A percentile compares a stretch with the other conserved stretches of the same genome.
phyloP scores from a whole-genome alignment of 2,888 invertebrate genomes.

The Podabrus alpinus region DNA sequence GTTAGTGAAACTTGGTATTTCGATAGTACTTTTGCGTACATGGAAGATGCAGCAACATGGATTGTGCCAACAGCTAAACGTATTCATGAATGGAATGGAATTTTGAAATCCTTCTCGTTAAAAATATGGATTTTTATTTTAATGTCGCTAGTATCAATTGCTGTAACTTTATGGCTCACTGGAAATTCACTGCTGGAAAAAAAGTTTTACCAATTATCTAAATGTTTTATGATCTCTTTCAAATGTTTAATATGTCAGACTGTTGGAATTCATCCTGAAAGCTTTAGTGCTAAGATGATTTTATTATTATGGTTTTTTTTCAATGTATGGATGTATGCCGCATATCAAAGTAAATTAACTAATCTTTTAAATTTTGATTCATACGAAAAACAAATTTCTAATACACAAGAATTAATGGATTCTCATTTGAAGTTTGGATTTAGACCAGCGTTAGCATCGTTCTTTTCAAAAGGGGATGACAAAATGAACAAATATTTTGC shows the following conservation, averaged over 20 bases:
- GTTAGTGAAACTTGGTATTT: not conserved
- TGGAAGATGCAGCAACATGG: not conserved
- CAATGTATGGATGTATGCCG: not conserved
- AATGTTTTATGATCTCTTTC: not conserved
- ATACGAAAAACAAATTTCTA: not conserved
- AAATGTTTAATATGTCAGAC: not conserved
- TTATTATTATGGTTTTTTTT: not conserved
- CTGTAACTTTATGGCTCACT: not conserved
- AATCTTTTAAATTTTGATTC: not conserved
- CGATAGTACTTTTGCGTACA: not conserved
- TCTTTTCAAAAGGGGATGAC: not conserved
- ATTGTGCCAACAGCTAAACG: not conserved
- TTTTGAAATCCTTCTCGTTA: not conserved
- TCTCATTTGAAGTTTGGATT: not conserved
- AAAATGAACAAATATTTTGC: not conserved
- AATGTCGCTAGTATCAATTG: not conserved
- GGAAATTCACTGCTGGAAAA: not conserved
- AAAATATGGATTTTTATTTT: not conserved
- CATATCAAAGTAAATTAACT: not conserved
- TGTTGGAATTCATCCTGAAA: not conserved
- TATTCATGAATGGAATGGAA: not conserved
- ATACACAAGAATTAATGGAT: not conserved
- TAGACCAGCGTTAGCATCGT: not conserved
- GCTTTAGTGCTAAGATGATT: not conserved
- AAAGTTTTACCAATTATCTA: not conserved